phyloP scores from a whole-genome alignment of 2,888 invertebrate species.

The Melieria crassipennis region DNA sequence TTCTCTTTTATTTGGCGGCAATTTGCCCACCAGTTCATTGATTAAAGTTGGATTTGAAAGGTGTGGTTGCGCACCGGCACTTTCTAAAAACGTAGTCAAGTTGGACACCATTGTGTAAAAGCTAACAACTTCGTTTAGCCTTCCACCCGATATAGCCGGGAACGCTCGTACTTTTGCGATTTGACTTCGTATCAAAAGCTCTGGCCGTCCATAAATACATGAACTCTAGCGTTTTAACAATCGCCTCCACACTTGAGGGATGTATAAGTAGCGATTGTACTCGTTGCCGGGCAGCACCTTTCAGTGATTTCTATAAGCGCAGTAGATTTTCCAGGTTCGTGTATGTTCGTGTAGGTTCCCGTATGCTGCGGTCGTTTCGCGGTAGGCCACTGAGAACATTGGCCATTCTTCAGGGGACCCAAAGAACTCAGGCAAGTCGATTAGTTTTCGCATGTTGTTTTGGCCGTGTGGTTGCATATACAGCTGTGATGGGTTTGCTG shows the following conservation, averaged over 20 bases:
- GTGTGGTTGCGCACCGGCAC: constrained; percentile 27
- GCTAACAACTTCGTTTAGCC: constrained; percentile 29
- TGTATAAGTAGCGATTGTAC: constrained; percentile 20
- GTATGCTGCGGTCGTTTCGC: constrained; percentile 23
- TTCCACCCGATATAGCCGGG: constrained; percentile 27
- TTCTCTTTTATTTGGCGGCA: constrained; percentile 30
- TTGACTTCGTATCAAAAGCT: constrained; percentile 15
- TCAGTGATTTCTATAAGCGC: constrained; percentile 28
- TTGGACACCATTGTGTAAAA: constrained; percentile 35
- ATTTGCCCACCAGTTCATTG: constrained; percentile 30
- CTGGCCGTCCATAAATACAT: constrained; percentile 5
- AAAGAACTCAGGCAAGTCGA: constrained; percentile 32
- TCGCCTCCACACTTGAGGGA: constrained; percentile 5
- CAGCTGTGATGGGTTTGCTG: too few species aligned
- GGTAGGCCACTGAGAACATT: constrained; percentile 27
- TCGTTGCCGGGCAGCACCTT: constrained; percentile 17
- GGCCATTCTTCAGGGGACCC: too few species aligned
- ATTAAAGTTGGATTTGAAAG: constrained; percentile 31
- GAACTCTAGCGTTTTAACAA: constrained; percentile 12
- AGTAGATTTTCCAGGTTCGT: constrained; percentile 30
- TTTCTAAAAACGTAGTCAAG: constrained; percentile 34
- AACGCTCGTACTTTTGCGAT: constrained; percentile 19
- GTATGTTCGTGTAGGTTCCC: constrained; percentile 39
- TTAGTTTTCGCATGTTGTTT: constrained; percentile 26
- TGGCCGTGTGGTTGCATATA: too few species aligned